Evolutionary conservation across 2,113 vertebrate genomes (phyloP), one percentile per base, ranked within the genome.

Genomic region (Callipepla squamata): DNA sequence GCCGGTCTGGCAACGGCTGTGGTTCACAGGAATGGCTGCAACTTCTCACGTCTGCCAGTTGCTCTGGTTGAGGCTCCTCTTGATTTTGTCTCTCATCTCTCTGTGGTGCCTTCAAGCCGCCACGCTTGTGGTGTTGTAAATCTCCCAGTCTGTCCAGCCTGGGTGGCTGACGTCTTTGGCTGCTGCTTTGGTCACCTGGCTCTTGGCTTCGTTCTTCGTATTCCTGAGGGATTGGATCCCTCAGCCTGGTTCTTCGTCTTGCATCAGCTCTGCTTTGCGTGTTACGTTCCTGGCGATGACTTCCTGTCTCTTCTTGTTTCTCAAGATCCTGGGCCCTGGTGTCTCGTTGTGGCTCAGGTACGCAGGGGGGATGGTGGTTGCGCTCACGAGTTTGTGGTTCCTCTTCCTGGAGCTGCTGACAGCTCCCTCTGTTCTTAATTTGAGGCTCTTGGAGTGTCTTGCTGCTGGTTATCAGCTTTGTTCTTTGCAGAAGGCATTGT

Each of bases 191-290:
- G 55, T 77, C 2, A 0, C 3, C 0, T 22, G 19, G 59, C 45
- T 90, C 67, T 44, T 18, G 89, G 38, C 87, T 69, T 55, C 1
- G 16, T 21, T 89, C 80, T 67, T 63, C 3, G 0, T 5, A 1
- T 13, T 19, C 68, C 38, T 1, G 76, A 20, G n/a, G 59, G 58
- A 42, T 44, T 1, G 1, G 3, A 5, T 83, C 72, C 28, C 48
- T 16, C 0, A 0, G 65, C 20, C 75, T 57, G 0, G 11, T 2
- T 6, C 47, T 53, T 12, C 0, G 9, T 23, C 40, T 82, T 7
- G 5, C 12, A 0, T 62, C 16, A 0, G 32, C 26, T 80, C 67
- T 6, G 3, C 32, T 50, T 30, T 2, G 16, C 0, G 1, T 5
- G 5, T 20, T 15, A 0, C 2, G 0, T 77, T 57, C 63, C 61